Evolutionary conservation across 2,797 vertebrate species (phyloP), one percentile per base, ranked within the genome.

Genomic region (Poecilia gillii): DNA sequence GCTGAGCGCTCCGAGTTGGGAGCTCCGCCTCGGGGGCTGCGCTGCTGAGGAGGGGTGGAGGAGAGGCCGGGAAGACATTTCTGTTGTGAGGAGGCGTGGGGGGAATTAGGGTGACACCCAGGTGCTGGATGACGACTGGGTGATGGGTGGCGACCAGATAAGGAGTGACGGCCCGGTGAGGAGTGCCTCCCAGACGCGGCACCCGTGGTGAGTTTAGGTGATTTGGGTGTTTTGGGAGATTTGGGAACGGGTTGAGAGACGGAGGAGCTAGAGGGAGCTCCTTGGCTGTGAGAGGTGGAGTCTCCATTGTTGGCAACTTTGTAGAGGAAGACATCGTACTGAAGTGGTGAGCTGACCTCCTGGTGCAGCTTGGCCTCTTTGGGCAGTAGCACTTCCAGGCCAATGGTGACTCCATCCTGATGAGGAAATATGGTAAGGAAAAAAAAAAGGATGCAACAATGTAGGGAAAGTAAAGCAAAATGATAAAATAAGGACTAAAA

Each of bases 321-420:
- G 94, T 95, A 96, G 88, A 96, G 95, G 90, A 95, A 95, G 90
- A 96, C 93, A 25, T 96, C 94, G 70, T 96, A 96, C 78, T 95
- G 94, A 74, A 95, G 93, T 0, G 93, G 94, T 0, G 90, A 64
- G 83, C 78, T 93, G 85, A 87, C 85, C 41, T 95, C 92, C 2
- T 92, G 68, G 81, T 89, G 92, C 45, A 88, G 90, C 91, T 95
- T 95, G 73, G 86, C 93, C 31, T 96, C 94, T 90, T 95, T 96
- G 72, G 95, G 96, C 73, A 96, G 94, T 62, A 96, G 94, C 74
- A 96, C 94, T 87, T 96, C 94, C 91, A 96, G 90, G 77, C 94
- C 95, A 76, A 96, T 96, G 84, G 95, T 96, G 81, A 96, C 95
- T 75, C 92, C 95, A 74, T 93, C 94, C 95, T 96, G 93, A 86